Evolutionary conservation across 1,140 invertebrate species (phyloP).

Genomic region (Contarinia nasturtii): DNA sequence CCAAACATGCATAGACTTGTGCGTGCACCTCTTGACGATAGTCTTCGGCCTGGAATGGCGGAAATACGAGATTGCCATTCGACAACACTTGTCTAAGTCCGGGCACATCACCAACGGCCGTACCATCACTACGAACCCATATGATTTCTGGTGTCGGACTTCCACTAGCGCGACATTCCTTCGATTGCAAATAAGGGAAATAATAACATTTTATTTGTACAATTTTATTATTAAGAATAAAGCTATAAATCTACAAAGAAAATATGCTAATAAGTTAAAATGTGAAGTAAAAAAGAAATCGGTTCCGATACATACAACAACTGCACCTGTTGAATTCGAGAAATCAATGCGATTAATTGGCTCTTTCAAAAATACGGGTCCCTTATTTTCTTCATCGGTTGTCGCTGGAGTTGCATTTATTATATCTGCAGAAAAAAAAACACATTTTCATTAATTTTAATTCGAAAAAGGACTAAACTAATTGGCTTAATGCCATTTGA

Average conservation of each 20-base stretch:
- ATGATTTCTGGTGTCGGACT: slow-evolving; percentile 79
- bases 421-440: slow-evolving; percentile 1
- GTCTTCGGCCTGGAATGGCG: slow-evolving; percentile 79
- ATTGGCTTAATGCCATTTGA: too few relatives aligned
- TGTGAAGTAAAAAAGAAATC: too few relatives aligned
- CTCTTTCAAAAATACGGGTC: slow-evolving; percentile 81
- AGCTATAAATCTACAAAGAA: too few relatives aligned
- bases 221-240: too few relatives aligned
- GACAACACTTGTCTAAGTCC: slow-evolving; percentile 69
- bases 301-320: slow-evolving; percentile 60
- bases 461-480: too few relatives aligned
- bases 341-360: slow-evolving; percentile 81
- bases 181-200: too few relatives aligned
- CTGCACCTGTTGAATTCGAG: slow-evolving; percentile 81
- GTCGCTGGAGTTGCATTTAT: slow-evolving; percentile 12
- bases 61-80: slow-evolving; percentile 85
- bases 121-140: slow-evolving; percentile 70
- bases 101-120: slow-evolving; percentile 71
- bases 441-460: too few relatives aligned
- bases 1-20: slow-evolving; percentile 81
- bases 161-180: slow-evolving; percentile 80
- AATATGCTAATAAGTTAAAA: too few relatives aligned
- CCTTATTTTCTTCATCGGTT: slow-evolving; percentile 27
- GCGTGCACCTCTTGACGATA: slow-evolving; percentile 87
- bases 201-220: too few relatives aligned